phyloP scores from a whole-genome alignment of 2,888 invertebrate species.

The Meteorus cinctellus region DNA sequence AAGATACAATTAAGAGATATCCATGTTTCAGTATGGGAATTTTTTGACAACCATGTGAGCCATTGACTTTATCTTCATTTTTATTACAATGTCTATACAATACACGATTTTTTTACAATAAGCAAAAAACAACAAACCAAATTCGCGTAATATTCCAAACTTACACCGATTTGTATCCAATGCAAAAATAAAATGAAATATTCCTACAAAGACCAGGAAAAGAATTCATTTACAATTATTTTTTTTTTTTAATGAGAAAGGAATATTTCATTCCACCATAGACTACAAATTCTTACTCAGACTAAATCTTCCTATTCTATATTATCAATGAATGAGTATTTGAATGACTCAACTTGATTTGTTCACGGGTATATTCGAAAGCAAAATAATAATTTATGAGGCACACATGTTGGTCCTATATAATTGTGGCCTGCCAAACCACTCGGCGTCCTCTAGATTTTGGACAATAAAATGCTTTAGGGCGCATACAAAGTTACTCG shows the following conservation, averaged over 20 bases:
- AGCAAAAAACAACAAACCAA: not conserved
- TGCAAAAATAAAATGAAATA: not conserved
- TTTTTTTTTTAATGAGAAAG: no score
- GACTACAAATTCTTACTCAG: no score
- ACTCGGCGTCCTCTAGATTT: constrained; percentile 24
- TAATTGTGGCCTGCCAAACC: constrained; percentile 28
- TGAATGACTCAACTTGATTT: not conserved
- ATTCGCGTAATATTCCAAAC: no score
- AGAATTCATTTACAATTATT: no score
- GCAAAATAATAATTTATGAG: constrained; percentile 29
- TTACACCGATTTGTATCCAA: not conserved
- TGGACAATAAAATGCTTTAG: constrained; percentile 33
- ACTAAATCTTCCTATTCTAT: no score
- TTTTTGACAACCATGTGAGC: constrained; percentile 46
- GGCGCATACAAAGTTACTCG: constrained; percentile 5
- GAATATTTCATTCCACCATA: no score
- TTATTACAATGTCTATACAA: constrained; percentile 30
- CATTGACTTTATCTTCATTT: constrained; percentile 43
- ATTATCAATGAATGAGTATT: no score
- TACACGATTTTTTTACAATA: not conserved
- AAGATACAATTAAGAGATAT: constrained; percentile 68
- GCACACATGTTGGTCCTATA: constrained; percentile 16
- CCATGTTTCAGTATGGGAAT: constrained; percentile 68
- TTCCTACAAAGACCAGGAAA: not conserved
- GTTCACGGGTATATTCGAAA: not conserved